Evolutionary conservation across 2,113 vertebrate species (phyloP), one percentile per base, ranked within the genome.

Genomic region (Harpagus bidentatus): DNA sequence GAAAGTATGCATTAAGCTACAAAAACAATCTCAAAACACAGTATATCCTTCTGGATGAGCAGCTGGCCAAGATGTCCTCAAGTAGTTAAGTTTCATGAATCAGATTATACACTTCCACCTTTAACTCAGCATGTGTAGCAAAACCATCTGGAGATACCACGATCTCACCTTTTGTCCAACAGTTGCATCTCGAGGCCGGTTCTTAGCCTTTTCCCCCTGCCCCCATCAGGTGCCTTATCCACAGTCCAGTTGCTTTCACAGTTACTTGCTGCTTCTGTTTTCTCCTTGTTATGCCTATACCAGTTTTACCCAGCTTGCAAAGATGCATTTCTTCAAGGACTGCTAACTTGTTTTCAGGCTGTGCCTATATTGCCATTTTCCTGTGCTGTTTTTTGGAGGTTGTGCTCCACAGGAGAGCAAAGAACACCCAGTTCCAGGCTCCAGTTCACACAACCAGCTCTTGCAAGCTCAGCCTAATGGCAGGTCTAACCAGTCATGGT

Each of bases 401-500:
- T 63, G 8, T 73, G 9, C 43, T 78, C 53, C 42, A 42, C 16
- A 34, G 59, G 19, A 90, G 10, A 73, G 48, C 59, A 82, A 23
- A 77, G 26, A 31, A 63, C 26, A 56, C 16, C 8, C 5, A 6
- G 20, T 62, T 52, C 58, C 58, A 85, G 15, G 26, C 31, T 69
- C 16, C 36, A 42, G 25, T 29, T 77, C 47, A 47, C 11, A 82
- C 13, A 29, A 15, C 1, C 7, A 76, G 8, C 12, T 34, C 31
- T 58, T 40, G 7, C 26, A 58, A 72, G 8, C 47, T 88, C 84
- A 88, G 22, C 16, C 19, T 67, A 42, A 40, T 23, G 22, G 19
- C 21, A 31, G 0, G 1, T 36, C 26, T 71, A 50, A 40, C 25
- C 0, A 0, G 32, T 16, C 18, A 52, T 0, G 0, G 9, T 58